Percentiles rank a stretch among this genome's conserved stretches.
Conservation (phyloP, 2,888 invertebrate species). For the Caenorhabditis becei region DNA sequence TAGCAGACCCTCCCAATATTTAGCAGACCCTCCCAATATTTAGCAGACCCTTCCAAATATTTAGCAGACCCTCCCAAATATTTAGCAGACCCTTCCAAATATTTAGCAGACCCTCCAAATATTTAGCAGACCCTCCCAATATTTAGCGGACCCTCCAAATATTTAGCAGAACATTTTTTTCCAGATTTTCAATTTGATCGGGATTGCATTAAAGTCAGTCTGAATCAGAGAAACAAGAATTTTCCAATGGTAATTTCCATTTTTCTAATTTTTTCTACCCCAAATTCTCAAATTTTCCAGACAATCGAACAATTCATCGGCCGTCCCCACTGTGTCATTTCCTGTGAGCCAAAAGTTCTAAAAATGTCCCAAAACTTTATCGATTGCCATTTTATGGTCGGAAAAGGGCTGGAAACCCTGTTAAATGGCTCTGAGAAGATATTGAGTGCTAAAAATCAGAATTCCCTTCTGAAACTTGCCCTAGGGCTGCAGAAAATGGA, state of each 20-base stretch:
- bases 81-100: not conserved
- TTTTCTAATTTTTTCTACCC: not conserved
- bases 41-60: not conserved
- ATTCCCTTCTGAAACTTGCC: constrained; percentile 33
- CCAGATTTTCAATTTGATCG: constrained; percentile 43
- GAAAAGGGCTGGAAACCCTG: constrained; percentile 4
- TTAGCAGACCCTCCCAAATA: no score
- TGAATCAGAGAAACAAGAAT: not conserved
- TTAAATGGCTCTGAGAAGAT: constrained; percentile 23
- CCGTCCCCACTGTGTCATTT: constrained; percentile 18
- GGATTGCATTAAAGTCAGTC: constrained; percentile 15
- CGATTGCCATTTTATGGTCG: constrained; percentile 15
- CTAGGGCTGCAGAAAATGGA: constrained; percentile 34
- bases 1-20: not conserved
- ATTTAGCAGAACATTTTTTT: no score
- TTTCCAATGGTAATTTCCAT: constrained; percentile 10
- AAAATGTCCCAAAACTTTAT: constrained; percentile 14
- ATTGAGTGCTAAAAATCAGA: constrained; percentile 15
- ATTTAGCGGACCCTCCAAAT: no score
- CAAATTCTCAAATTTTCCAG: not conserved
- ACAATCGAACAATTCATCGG: constrained; percentile 34
- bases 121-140: not conserved
- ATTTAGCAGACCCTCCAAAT: no score
- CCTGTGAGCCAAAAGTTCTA: constrained; percentile 22
- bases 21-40: no score